Evolutionary conservation across 2,113 vertebrate species (phyloP).

Genomic region (Phrynocephalus versicolor): DNA sequence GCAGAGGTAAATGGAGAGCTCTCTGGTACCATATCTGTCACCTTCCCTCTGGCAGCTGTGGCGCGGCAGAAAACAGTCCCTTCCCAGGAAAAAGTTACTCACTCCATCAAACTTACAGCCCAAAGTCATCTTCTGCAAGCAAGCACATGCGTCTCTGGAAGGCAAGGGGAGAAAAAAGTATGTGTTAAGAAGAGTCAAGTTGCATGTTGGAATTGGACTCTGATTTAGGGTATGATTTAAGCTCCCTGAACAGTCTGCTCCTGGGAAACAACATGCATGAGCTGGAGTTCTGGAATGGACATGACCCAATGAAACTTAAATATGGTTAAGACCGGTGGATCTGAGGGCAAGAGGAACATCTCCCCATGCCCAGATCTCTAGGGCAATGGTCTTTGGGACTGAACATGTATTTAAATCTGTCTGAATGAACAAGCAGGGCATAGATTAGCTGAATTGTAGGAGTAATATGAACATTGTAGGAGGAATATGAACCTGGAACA

Average conservation of each 20-base stretch:
- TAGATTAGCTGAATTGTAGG: neutral
- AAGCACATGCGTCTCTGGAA: conserved; percentile 25
- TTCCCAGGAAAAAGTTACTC: conserved; percentile 45
- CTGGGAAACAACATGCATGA: neutral
- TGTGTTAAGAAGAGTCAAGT: neutral
- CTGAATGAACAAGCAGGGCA: neutral
- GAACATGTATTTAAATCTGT: no score
- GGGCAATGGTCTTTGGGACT: neutral
- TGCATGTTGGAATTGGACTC: neutral
- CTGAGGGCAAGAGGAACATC: neutral
- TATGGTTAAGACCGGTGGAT: neutral
- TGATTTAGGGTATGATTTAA: neutral
- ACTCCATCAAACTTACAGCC: conserved; percentile 49
- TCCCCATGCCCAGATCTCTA: neutral
- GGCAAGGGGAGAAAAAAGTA: neutral
- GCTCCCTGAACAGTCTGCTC: neutral
- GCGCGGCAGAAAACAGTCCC: conserved; percentile 15
- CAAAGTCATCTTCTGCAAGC: conserved; percentile 51
- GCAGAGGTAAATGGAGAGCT: conserved; percentile 43
- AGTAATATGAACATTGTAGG: neutral
- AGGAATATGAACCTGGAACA: neutral
- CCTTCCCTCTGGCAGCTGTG: conserved; percentile 39
- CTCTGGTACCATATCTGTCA: conserved; percentile 50
- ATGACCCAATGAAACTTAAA: neutral
- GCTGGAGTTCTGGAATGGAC: neutral